Evolutionary conservation across 2,797 vertebrate genomes (phyloP).

Genomic region (Enteromius afrohamiltoni): DNA sequence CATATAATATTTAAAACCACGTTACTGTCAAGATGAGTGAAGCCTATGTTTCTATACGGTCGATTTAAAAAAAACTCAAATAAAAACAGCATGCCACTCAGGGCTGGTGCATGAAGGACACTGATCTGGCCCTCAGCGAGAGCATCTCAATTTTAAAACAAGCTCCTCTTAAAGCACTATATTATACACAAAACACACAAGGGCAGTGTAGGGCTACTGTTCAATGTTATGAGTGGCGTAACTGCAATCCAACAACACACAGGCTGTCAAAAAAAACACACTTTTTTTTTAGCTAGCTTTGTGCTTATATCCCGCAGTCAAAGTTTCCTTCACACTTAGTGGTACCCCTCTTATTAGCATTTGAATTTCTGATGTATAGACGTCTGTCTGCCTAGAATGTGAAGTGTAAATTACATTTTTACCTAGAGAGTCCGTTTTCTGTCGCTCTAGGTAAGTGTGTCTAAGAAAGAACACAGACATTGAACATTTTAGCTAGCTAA

Average conservation of each 20-base stretch:
- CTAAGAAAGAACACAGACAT: conserved; percentile 53
- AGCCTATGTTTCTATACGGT: neutral
- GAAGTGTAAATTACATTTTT: neutral
- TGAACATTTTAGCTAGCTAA: no score
- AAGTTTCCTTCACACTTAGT: neutral
- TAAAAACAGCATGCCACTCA: neutral
- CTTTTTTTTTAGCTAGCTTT: neutral
- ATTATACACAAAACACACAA: conserved; percentile 12
- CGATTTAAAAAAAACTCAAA: neutral
- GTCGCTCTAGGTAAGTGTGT: conserved; percentile 62
- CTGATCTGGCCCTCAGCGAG: conserved; percentile 7
- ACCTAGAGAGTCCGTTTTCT: neutral
- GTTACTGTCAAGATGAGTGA: neutral
- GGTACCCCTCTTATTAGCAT: neutral
- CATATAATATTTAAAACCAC: conserved; percentile 35
- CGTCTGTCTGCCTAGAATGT: neutral
- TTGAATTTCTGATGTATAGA: neutral
- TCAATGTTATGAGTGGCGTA: neutral
- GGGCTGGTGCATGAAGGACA: conserved; percentile 24
- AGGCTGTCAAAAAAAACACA: no score
- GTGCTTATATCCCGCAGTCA: neutral
- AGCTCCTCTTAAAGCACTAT: conserved; percentile 16
- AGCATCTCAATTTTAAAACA: conserved; percentile 23
- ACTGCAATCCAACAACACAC: neutral
- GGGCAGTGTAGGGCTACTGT: neutral